Conservation (phyloP, 35 echinoderm and acorn worm genomes). For the Heliocidaris tuberculata region DNA sequence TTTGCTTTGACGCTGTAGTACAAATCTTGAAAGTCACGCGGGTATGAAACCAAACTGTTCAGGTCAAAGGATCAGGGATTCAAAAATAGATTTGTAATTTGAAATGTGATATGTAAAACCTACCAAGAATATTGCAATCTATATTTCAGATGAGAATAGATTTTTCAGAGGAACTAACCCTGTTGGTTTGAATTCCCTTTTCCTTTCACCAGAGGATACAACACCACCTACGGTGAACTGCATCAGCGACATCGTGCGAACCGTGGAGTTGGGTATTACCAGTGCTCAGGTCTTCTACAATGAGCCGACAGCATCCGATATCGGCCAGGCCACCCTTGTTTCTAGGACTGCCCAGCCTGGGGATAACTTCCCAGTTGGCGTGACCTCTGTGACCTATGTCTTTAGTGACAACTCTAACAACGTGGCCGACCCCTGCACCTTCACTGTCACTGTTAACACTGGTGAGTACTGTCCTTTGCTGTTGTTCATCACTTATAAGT, state of each 20-base stretch:
- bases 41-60: no score
- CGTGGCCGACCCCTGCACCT: slow-evolving; percentile 3
- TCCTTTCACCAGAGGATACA: slow-evolving; percentile 33
- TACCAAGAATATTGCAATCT: no score
- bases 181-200: neutral
- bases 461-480: neutral
- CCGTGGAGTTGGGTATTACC: slow-evolving; percentile 28
- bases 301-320: slow-evolving; percentile 68
- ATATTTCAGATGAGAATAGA: neutral
- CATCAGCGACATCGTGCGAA: slow-evolving; percentile 5
- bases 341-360: slow-evolving; percentile 39
- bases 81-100: no score
- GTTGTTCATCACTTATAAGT: neutral
- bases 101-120: no score
- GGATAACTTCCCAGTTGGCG: slow-evolving; percentile 51
- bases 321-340: slow-evolving; percentile 39
- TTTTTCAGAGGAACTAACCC: no score
- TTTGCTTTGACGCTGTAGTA: no score
- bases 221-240: neutral
- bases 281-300: slow-evolving; percentile 37
- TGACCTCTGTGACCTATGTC: slow-evolving; percentile 51
- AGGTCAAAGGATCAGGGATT: no score
- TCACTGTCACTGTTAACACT: slow-evolving; percentile 54
- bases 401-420: slow-evolving; percentile 58
- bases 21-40: no score